These are phyloP conservation scores for Cyprinodon diabolis DNA, from an alignment of 2,797 vertebrate species.

Conservation along the genomic window DNA sequence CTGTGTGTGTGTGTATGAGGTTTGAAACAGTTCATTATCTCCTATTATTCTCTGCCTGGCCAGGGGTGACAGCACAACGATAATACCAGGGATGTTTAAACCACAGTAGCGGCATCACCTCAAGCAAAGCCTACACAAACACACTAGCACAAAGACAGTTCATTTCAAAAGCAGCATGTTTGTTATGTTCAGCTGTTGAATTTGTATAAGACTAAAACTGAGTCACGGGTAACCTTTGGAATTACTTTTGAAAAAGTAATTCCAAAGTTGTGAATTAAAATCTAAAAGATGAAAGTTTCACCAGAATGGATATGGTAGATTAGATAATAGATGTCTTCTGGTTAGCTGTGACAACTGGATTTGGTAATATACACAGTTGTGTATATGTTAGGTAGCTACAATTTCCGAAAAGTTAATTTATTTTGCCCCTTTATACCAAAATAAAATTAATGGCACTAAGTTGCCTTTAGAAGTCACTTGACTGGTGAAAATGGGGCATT, in stretches of 20 bases:
- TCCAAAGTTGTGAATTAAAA: neutral
- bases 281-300: neutral
- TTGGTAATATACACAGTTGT: neutral
- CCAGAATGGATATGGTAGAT: neutral
- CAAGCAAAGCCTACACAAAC: conserved; percentile 50
- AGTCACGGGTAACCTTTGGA: neutral
- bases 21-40: conserved; percentile 88
- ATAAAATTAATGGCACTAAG: neutral
- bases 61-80: conserved; percentile 85
- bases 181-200: conserved; percentile 11
- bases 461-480: neutral
- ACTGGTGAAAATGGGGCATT: neutral
- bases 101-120: conserved; percentile 60
- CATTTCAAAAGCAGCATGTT: conserved; percentile 2
- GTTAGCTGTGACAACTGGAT: neutral
- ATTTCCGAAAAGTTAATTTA: too few species aligned
- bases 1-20: conserved; percentile 28
- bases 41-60: conserved; percentile 84
- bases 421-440: too few species aligned
- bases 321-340: neutral
- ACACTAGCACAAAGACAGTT: conserved; percentile 24
- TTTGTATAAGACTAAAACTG: conserved; percentile 2
- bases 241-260: neutral
- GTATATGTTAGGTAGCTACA: too few species aligned
- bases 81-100: conserved; percentile 67